phyloP scores from a whole-genome alignment of 2,888 invertebrate species.

The Conops quadrifasciatus region DNA sequence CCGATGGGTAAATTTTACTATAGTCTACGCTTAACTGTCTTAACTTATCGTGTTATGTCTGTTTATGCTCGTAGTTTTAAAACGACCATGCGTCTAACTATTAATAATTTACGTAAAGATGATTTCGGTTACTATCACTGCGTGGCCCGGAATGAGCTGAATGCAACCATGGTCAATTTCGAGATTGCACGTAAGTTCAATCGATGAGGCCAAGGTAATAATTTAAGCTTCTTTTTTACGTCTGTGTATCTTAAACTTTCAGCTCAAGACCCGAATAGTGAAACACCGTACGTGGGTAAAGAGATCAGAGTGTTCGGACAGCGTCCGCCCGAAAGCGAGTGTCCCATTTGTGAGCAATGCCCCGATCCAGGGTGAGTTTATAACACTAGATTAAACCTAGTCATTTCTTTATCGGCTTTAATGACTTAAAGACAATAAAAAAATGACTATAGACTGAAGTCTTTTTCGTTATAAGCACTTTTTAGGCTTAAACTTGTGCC shows the following conservation, averaged over 20 bases:
- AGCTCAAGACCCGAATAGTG: conserved; percentile 67
- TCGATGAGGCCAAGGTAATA: neutral
- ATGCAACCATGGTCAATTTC: conserved; percentile 79
- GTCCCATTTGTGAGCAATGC: conserved; percentile 73
- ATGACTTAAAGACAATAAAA: too few species aligned
- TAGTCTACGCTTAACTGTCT: conserved; percentile 16
- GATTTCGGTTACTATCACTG: conserved; percentile 85
- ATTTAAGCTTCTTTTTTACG: neutral
- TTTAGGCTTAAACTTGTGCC: neutral
- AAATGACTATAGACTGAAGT: too few species aligned
- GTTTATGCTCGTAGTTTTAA: conserved; percentile 66
- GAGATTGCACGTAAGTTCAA: conserved; percentile 71
- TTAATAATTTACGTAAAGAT: conserved; percentile 72
- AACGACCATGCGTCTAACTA: conserved; percentile 81
- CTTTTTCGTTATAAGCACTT: too few species aligned
- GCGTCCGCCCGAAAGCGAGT: conserved; percentile 71
- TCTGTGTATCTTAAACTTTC: conserved; percentile 15
- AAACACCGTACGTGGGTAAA: conserved; percentile 66
- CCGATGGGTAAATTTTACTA: conserved; percentile 61
- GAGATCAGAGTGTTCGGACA: conserved; percentile 69
- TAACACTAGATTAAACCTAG: neutral
- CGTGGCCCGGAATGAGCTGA: conserved; percentile 83
- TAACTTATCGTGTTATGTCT: neutral
- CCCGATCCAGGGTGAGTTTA: conserved; percentile 65
- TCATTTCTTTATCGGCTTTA: too few species aligned